These are phyloP conservation scores for Julus scandinavius DNA, from an alignment of 2,888 invertebrate genomes.

Conservation along the genomic window DNA sequence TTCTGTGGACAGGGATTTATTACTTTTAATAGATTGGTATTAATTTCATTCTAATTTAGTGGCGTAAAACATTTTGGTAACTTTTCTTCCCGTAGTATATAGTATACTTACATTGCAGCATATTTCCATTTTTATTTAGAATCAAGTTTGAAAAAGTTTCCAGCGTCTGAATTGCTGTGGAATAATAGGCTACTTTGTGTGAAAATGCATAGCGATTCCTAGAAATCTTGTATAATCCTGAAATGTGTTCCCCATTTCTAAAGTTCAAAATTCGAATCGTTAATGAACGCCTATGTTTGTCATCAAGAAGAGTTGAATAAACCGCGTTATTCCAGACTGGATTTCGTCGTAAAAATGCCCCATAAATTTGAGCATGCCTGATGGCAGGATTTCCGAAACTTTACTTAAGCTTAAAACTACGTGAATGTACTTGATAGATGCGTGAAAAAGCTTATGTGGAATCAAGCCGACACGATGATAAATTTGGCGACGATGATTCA, in stretches of 20 bases:
- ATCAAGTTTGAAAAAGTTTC: background rate
- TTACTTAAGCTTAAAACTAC: constrained; percentile 22
- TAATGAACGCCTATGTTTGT: background rate
- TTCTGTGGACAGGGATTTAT: no score
- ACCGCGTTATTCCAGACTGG: background rate
- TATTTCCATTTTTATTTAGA: background rate
- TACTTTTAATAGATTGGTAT: no score
- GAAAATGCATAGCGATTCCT: background rate
- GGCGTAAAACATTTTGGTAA: no score
- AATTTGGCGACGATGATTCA: constrained; percentile 3
- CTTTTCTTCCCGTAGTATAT: no score
- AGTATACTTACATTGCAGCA: background rate
- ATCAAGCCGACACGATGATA: constrained; percentile 8
- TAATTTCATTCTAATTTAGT: no score
- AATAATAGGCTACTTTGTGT: background rate
- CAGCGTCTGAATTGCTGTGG: background rate
- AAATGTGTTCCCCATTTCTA: background rate
- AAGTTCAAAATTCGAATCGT: background rate
- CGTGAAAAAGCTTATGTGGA: background rate
- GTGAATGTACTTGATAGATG: background rate
- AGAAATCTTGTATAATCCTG: constrained; percentile 25
- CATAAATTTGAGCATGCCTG: background rate
- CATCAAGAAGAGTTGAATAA: background rate
- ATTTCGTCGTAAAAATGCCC: constrained; percentile 6
- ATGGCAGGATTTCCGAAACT: constrained; percentile 24